Conservation (phyloP, 2,797 vertebrate genomes). For the Myotis planiceps region DNA sequence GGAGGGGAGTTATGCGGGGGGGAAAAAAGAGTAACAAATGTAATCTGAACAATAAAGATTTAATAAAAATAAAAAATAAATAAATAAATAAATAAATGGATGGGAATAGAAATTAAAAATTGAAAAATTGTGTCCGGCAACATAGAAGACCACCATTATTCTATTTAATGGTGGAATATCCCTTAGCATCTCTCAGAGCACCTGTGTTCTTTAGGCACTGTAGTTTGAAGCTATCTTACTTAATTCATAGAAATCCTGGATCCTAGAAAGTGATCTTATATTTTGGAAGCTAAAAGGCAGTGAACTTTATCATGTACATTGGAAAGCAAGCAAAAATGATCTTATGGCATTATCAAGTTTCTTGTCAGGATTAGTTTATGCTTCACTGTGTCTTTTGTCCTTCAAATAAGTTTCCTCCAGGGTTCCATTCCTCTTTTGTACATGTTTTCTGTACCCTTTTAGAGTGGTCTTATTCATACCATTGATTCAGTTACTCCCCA, state of each 20-base stretch:
- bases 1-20: too few species aligned
- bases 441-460: background rate
- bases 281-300: background rate
- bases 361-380: background rate
- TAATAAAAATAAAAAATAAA: too few species aligned
- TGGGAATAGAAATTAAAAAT: background rate
- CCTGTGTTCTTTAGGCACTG: background rate
- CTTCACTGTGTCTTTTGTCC: background rate
- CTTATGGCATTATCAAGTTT: background rate
- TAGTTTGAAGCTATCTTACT: background rate
- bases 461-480: background rate
- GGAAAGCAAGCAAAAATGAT: background rate
- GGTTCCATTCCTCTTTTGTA: background rate
- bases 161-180: background rate
- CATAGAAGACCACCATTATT: background rate
- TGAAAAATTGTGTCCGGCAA: background rate
- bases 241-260: conserved; percentile 16
- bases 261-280: background rate
- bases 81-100: too few species aligned
- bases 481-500: background rate
- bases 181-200: background rate
- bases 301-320: background rate
- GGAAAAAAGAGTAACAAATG: too few species aligned
- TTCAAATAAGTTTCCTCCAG: background rate
- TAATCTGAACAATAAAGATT: too few species aligned